Evolutionary conservation across 2,113 vertebrate genomes (phyloP).

Genomic region (Amia ocellicauda): DNA sequence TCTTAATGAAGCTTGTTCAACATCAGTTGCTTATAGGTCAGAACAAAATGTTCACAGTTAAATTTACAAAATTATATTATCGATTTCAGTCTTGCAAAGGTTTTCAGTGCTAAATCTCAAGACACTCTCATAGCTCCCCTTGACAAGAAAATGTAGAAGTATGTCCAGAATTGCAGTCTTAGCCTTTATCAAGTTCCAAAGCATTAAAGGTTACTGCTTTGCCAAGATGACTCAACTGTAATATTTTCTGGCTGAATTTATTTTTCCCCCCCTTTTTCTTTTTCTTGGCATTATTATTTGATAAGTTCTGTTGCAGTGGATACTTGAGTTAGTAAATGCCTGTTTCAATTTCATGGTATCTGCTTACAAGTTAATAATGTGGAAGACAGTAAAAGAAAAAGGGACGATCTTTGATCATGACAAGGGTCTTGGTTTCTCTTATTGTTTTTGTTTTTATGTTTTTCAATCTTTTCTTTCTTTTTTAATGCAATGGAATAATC

Average conservation of each 20-base stretch:
- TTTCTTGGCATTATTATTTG: constrained; percentile 24
- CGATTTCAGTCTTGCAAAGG: constrained; percentile 66
- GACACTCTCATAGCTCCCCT: constrained; percentile 44
- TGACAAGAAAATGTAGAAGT: constrained; percentile 23
- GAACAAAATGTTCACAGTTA: constrained; percentile 62
- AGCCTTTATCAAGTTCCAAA: constrained; percentile 18
- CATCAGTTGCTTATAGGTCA: constrained; percentile 65
- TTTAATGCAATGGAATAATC: constrained; percentile 61
- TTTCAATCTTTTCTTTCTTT: constrained; percentile 36
- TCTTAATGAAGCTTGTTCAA: constrained; percentile 60
- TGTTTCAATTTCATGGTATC: constrained; percentile 52
- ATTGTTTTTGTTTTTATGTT: constrained; percentile 48
- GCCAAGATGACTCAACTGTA: constrained; percentile 11
- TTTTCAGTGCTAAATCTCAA: constrained; percentile 46
- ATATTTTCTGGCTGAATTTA: constrained; percentile 9
- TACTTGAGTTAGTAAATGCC: constrained; percentile 38
- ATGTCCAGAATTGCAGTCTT: constrained; percentile 17
- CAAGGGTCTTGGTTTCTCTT: constrained; percentile 41
- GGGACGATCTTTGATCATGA: constrained; percentile 38
- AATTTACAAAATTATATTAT: constrained; percentile 68
- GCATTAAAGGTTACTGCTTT: constrained; percentile 17
- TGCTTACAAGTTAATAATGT: constrained; percentile 59
- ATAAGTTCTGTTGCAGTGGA: constrained; percentile 30
- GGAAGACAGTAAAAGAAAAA: constrained; percentile 45
- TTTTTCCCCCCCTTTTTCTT: constrained; percentile 9